Conservation (phyloP, 2,888 invertebrate species). For the Smittia aterrima region DNA sequence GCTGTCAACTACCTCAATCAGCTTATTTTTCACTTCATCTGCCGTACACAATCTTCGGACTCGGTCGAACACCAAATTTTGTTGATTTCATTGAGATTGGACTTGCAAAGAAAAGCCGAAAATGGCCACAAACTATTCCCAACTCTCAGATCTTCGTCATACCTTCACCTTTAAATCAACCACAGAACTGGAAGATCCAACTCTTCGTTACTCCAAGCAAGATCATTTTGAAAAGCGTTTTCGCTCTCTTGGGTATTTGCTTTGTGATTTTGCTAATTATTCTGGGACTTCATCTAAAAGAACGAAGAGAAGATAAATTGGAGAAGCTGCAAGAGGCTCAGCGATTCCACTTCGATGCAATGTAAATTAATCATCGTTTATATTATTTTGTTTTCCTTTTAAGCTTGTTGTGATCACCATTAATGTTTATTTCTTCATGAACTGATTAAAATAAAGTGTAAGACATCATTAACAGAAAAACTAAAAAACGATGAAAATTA, state of each 20-base stretch:
- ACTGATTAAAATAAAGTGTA: no score
- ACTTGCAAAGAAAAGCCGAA: slow-evolving; percentile 65
- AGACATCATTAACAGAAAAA: no score
- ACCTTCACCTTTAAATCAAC: slow-evolving; percentile 75
- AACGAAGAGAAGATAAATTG: slow-evolving; percentile 75
- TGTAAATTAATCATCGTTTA: slow-evolving; percentile 57
- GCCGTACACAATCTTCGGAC: slow-evolving; percentile 93
- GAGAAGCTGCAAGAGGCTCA: slow-evolving; percentile 78
- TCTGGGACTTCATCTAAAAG: slow-evolving; percentile 83
- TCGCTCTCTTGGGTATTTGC: slow-evolving; percentile 83
- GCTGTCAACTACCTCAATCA: slow-evolving; percentile 87
- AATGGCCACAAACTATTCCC: slow-evolving; percentile 92
- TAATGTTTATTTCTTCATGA: no score
- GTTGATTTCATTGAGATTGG: slow-evolving; percentile 86
- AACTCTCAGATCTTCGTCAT: slow-evolving; percentile 97
- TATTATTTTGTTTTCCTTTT: no score
- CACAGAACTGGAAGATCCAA: slow-evolving; percentile 83
- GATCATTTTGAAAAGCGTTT: slow-evolving; percentile 86
- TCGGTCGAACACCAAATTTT: slow-evolving; percentile 98
- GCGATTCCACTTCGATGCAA: slow-evolving; percentile 82
- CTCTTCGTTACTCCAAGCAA: slow-evolving; percentile 94
- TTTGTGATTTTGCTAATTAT: slow-evolving; percentile 82
- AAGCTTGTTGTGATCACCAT: no score
- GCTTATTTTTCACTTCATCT: slow-evolving; percentile 90
- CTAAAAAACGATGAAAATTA: no score